These are phyloP conservation scores for Microtus richardsoni DNA, from an alignment of 2,113 vertebrate species.

Conservation along the genomic window DNA sequence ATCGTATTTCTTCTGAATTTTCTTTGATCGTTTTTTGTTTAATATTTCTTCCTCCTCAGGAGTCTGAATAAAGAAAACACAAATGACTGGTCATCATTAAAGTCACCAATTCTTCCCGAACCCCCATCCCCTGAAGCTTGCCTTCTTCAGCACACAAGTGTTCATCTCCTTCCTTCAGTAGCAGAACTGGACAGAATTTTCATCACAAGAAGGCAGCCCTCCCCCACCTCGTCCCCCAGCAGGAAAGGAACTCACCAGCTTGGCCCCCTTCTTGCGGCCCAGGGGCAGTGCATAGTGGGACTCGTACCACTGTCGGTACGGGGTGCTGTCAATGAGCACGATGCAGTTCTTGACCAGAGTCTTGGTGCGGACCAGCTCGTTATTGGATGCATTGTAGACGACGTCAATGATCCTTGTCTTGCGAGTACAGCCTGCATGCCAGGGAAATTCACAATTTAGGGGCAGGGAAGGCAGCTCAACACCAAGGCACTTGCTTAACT, in stretches of 20 bases:
- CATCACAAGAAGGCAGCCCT: constrained; percentile 85
- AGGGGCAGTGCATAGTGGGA: constrained; percentile 96
- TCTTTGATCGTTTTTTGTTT: constrained; percentile 99
- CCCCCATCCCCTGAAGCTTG: background rate
- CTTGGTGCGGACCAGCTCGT: constrained; percentile 98
- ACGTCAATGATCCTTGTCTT: constrained; percentile 99
- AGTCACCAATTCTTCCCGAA: background rate
- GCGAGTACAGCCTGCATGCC: constrained; percentile 94
- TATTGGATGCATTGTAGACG: constrained; percentile 99
- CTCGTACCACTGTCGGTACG: constrained; percentile 99
- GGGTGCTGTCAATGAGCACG: constrained; percentile 95
- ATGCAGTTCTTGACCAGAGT: constrained; percentile 99
- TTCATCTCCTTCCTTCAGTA: constrained; percentile 92
- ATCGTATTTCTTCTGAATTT: constrained; percentile 97
- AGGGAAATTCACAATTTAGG: constrained; percentile 14
- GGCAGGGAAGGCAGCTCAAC: background rate
- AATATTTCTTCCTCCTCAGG: constrained; percentile 98
- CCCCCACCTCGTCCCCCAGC: rapidly evolving
- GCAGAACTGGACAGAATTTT: constrained; percentile 96
- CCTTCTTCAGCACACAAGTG: constrained; percentile 90
- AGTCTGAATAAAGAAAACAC: constrained; percentile 86
- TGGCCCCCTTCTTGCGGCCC: constrained; percentile 98
- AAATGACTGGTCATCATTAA: background rate
- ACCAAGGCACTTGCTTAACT: background rate
- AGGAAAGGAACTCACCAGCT: constrained; percentile 88